A percentile compares a stretch with the other conserved stretches of the same genome.
These are phyloP conservation scores for Lasioglossum malachurum DNA, from an alignment of 2,888 invertebrate species.

Conservation along the genomic window DNA sequence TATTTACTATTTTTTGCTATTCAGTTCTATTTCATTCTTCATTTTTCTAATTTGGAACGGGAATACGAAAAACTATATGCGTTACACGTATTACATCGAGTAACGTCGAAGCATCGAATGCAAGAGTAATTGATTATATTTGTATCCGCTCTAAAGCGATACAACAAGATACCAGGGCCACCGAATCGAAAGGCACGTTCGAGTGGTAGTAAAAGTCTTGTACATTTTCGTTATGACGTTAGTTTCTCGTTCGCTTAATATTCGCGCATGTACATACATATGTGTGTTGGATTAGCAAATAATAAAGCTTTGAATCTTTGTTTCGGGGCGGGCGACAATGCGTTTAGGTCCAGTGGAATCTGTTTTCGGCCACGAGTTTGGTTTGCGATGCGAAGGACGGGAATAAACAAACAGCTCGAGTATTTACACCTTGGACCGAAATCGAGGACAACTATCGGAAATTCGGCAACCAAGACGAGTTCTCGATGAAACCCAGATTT, in stretches of 20 bases:
- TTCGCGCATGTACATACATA: background rate
- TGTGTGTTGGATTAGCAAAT: background rate
- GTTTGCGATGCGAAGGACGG: conserved; percentile 87
- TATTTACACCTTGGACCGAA: conserved; percentile 90
- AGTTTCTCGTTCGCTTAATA: background rate
- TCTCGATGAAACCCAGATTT: conserved; percentile 94
- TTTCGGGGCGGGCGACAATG: background rate
- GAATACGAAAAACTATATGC: background rate
- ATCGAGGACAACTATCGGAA: conserved; percentile 91
- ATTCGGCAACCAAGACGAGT: conserved; percentile 87
- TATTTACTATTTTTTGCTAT: background rate
- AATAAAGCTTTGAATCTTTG: background rate
- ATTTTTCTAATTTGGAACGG: background rate
- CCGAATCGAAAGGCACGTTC: conserved; percentile 80
- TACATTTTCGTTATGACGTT: conserved; percentile 63
- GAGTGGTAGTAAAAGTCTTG: conserved; percentile 84
- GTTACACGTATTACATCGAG: background rate
- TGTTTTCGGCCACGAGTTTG: conserved; percentile 89
- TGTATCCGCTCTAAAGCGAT: conserved; percentile 58
- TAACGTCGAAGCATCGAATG: conserved; percentile 72
- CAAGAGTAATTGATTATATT: conserved; percentile 72
- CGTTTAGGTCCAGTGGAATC: conserved; percentile 90
- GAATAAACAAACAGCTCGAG: conserved; percentile 85
- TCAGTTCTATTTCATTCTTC: background rate
- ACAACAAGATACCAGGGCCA: conserved; percentile 83